Evolutionary conservation across 2,888 invertebrate species (phyloP), one percentile per base, ranked within the genome.

Genomic region (Pachycephus smyrnensis): DNA sequence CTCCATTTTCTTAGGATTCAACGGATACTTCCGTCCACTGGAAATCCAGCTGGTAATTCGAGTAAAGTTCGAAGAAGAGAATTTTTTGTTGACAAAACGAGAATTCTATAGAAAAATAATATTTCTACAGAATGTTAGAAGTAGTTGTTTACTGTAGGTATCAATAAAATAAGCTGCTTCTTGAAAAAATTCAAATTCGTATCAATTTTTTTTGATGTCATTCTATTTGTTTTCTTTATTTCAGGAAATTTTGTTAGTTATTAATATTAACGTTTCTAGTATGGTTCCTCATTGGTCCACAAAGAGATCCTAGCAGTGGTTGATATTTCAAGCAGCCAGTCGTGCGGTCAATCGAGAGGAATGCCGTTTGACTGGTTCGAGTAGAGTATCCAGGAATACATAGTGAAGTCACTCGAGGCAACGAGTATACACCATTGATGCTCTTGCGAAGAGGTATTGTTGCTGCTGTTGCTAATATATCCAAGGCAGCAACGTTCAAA

Each of bases 361-460:
- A 88, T 89, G 89, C 81, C 82, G 87, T 84, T 83, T 76, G 85
- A 89, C 89, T 85, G 88, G 89, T 89, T 88, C 82, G 12, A 15
- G 75, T 68, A 36, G 74, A 32, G 35, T 23, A 35, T 33, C 33
- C 33, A 30, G 35, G 36, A 73, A 80, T 76, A 76, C 76, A 77
- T 40, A 73, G 77, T 75, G 77, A 79, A 79, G 75, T 77, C 77
- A 77, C 68, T 73, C 23, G 23, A 55, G 40, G 15, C 40, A 55
- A 55, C 40, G 15, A 15, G 9, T 55, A 23, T 23, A 4, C 9
- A 23, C 23, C 40, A 55, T 55, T 55, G 40, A 55, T 23, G 23
- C 23, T 55, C 40, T 55, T 23, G 23, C 40, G 6, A 23, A 6
- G 40, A 55, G 23, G 23, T 55, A 0, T 23, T 55, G 40, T 23